These are phyloP conservation scores for Bembecia ichneumoniformis DNA, from an alignment of 2,888 invertebrate species.

Conservation along the genomic window DNA sequence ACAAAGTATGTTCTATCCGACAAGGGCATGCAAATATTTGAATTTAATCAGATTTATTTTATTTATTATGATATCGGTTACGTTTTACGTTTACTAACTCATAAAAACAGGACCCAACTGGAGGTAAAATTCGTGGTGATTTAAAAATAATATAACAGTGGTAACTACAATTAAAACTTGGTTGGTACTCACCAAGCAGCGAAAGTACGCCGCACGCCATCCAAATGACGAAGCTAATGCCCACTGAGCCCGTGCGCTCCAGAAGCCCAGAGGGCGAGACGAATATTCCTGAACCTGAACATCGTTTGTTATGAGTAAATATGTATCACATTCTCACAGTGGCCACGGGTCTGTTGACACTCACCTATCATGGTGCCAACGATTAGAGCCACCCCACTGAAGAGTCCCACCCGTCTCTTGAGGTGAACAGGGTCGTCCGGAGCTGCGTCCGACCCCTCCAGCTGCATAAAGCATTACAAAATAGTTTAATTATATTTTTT, in stretches of 20 bases:
- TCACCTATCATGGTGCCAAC: constrained; percentile 98
- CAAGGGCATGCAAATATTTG: too few relatives aligned
- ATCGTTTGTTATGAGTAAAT: background rate
- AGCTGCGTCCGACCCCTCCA: constrained; percentile 95
- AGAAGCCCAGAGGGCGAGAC: constrained; percentile 97
- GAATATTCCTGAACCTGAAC: constrained; percentile 95
- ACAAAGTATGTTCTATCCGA: too few relatives aligned
- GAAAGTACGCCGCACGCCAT: constrained; percentile 93
- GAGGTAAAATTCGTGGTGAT: too few relatives aligned
- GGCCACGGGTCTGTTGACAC: constrained; percentile 13
- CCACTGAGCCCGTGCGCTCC: constrained; percentile 92
- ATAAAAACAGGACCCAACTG: too few relatives aligned
- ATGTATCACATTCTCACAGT: background rate
- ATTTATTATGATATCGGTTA: too few relatives aligned
- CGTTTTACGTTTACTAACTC: too few relatives aligned
- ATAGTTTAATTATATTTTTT: background rate
- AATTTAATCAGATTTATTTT: too few relatives aligned
- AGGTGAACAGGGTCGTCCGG: constrained; percentile 98
- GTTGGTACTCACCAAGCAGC: constrained; percentile 78
- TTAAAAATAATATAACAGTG: too few relatives aligned
- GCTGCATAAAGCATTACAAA: constrained; percentile 32
- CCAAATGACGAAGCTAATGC: constrained; percentile 96
- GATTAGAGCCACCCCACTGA: constrained; percentile 99
- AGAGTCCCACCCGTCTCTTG: constrained; percentile 99
- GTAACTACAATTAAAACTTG: too few relatives aligned